Evolutionary conservation across 2,113 vertebrate species (phyloP).

Genomic region (Siphamia tubifer): DNA sequence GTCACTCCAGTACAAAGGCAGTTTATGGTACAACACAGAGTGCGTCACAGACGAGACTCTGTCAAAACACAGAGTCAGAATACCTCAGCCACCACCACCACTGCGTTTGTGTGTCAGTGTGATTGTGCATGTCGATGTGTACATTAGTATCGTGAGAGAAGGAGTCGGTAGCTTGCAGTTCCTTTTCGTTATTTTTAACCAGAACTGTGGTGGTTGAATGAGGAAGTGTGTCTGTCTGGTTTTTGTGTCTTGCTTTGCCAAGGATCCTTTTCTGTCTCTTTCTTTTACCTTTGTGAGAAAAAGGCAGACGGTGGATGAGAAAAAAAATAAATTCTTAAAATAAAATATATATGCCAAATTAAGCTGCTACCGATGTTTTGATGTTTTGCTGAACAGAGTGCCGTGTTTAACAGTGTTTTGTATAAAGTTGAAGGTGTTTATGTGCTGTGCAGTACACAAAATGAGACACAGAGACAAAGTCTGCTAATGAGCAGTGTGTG

Average conservation of each 20-base stretch:
- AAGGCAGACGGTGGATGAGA: not conserved
- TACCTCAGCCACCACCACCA: constrained; percentile 71
- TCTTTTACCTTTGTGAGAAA: constrained; percentile 7
- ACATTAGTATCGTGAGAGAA: constrained; percentile 54
- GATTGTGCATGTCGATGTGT: constrained; percentile 42
- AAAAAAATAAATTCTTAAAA: constrained; percentile 32
- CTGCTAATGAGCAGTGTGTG: constrained; percentile 77
- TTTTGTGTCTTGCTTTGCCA: constrained; percentile 47
- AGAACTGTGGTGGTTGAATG: constrained; percentile 53
- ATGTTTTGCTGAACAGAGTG: constrained; percentile 14
- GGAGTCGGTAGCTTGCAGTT: constrained; percentile 52
- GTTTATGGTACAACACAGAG: constrained; percentile 68
- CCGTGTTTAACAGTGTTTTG: constrained; percentile 44
- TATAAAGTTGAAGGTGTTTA: constrained; percentile 20
- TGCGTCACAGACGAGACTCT: constrained; percentile 74
- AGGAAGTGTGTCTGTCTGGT: constrained; percentile 60
- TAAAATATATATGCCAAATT: not conserved
- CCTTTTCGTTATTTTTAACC: constrained; percentile 69
- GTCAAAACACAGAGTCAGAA: constrained; percentile 68
- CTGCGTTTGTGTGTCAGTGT: constrained; percentile 13
- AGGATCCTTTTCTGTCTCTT: constrained; percentile 22
- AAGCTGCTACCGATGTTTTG: constrained; percentile 25
- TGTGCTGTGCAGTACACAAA: constrained; percentile 26
- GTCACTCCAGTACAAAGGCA: constrained; percentile 70
- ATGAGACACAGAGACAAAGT: constrained; percentile 52